Evolutionary conservation across 1,140 invertebrate species (phyloP), one percentile per base, ranked within the genome.

Genomic region (Telenomus remus): DNA sequence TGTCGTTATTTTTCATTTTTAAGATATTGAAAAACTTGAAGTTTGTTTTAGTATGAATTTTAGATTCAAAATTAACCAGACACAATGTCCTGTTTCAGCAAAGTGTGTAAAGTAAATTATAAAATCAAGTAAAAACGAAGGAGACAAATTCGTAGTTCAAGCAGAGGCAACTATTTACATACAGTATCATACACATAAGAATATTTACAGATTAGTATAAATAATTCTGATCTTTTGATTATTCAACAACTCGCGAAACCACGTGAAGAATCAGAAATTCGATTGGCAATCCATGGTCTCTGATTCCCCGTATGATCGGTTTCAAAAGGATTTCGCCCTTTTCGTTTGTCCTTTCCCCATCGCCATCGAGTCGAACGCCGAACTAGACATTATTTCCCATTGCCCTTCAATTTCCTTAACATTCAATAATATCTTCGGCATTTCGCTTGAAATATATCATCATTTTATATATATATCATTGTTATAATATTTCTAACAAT

Each of bases 401-500:
- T 55, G 11, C n/a, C 15, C 65, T 69, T 71, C 68, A 42, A 55
- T 54, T 56, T 78, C 50, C 59, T 77, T 64, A 79, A 82, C 76
- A 77, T 79, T 77, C 34, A 77, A 74, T 79, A 79, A 76, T 78
- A 74, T 76, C 51, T 66, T 70, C 60, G 50, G 61, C 61, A 61
- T 27, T 66, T 65, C 54, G 57, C 42, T 61, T 59, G 46, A 65
- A 63, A 69, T 56, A 56, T 61, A 63, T 60, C 43, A 27, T 27
- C 19, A 27, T 27, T 60, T 19, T 60, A 55, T 54, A 11, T n/a
- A n/a, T 50, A 63, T 79, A 78, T 76, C 70, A 71, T 80, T 57
- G 56, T 75, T 60, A 44, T 76, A 78, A 66, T 70, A 71, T 63
- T 76, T 75, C 78, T 80, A 81, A 72, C 55, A 84, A 82, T 82